phyloP scores from a whole-genome alignment of 2,888 invertebrate species.

The Thalpophila matura region DNA sequence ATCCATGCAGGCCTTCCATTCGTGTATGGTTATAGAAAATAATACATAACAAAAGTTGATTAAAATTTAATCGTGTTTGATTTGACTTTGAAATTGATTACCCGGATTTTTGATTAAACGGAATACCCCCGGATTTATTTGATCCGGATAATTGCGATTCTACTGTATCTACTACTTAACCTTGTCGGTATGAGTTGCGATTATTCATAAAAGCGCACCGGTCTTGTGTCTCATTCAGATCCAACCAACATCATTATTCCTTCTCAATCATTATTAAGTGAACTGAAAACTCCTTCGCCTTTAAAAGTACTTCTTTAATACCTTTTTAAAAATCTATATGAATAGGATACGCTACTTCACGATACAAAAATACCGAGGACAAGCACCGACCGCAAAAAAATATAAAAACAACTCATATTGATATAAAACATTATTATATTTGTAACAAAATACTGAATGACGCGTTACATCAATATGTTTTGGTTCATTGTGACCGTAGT shows the following conservation, averaged over 20 bases:
- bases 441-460: constrained; percentile 67
- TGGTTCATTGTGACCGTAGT: constrained; percentile 70
- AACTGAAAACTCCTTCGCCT: constrained; percentile 25
- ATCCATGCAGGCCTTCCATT: no score
- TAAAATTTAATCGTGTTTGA: no score
- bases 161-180: neutral
- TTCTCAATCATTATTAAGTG: constrained; percentile 44
- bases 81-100: no score
- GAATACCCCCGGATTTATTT: no score
- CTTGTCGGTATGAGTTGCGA: neutral
- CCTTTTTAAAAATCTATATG: constrained; percentile 34
- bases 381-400: constrained; percentile 51
- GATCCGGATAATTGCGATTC: no score
- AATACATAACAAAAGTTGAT: no score
- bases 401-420: constrained; percentile 58
- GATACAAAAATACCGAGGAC: constrained; percentile 39
- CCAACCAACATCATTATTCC: constrained; percentile 31
- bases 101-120: no score
- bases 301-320: constrained; percentile 28
- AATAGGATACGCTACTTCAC: constrained; percentile 61
- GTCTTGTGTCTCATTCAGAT: constrained; percentile 36
- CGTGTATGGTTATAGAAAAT: no score
- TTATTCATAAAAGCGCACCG: constrained; percentile 4
- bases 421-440: constrained; percentile 63
- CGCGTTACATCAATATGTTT: constrained; percentile 61